Evolutionary conservation across 1,140 invertebrate species (phyloP).

Genomic region (Scaptomyza graminum): DNA sequence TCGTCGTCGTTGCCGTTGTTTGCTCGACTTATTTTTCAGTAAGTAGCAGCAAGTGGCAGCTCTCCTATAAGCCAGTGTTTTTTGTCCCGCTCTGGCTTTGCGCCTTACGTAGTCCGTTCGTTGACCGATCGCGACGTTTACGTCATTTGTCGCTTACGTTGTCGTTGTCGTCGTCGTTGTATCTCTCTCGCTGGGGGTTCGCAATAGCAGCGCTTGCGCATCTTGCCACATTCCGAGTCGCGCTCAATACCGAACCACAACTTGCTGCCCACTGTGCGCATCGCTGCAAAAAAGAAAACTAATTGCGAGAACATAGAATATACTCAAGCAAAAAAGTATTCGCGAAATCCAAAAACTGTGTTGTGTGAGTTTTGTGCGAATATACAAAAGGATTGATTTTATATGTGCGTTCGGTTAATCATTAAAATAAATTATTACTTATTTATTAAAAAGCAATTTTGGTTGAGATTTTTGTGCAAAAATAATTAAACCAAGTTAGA

Average conservation of each 20-base stretch:
- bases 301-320: constrained; percentile 24
- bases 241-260: constrained; percentile 70
- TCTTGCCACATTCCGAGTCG: constrained; percentile 80
- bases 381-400: neutral
- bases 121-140: constrained; percentile 60
- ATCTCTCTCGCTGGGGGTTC: constrained; percentile 52
- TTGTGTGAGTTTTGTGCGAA: neutral
- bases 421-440: constrained; percentile 9
- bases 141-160: constrained; percentile 63
- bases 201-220: constrained; percentile 53
- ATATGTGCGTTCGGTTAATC: constrained; percentile 13
- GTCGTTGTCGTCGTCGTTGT: constrained; percentile 5
- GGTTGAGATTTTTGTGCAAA: neutral
- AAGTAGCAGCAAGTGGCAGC: constrained; percentile 37
- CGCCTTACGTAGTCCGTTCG: constrained; percentile 68
- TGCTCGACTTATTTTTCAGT: constrained; percentile 33
- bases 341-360: constrained; percentile 16
- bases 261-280: constrained; percentile 67
- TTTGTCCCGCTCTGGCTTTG: constrained; percentile 37
- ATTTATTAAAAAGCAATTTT: neutral
- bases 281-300: constrained; percentile 27
- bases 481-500: neutral
- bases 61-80: neutral
- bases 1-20: constrained; percentile 26
- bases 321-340: constrained; percentile 10